These are phyloP conservation scores for Pristionchus maxplancki DNA, from an alignment of 2,888 invertebrate species.

Conservation along the genomic window DNA sequence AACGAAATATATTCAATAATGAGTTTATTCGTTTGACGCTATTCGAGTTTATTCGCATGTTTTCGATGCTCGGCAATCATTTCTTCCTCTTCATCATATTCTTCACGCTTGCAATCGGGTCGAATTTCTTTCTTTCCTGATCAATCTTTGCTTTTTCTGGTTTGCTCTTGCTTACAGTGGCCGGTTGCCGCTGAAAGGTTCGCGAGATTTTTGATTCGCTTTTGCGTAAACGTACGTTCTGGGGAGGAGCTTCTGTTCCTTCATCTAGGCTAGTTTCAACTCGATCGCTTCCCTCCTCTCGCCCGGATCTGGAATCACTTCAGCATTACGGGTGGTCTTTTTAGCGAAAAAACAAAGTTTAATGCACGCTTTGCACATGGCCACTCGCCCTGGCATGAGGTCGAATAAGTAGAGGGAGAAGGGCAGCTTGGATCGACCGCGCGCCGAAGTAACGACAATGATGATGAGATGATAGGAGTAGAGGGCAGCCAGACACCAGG, in stretches of 20 bases:
- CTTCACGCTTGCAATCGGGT: neutral
- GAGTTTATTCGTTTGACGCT: neutral
- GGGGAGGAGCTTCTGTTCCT: neutral
- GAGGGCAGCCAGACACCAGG: neutral
- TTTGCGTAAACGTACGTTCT: neutral
- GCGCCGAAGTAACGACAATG: neutral
- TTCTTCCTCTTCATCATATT: neutral
- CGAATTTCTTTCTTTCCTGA: neutral
- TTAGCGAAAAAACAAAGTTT: neutral
- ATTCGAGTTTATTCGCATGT: slow-evolving; percentile 9
- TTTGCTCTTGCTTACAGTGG: too few relatives aligned
- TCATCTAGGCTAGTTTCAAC: neutral
- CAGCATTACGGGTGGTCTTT: too few relatives aligned
- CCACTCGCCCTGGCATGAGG: neutral
- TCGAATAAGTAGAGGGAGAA: slow-evolving; percentile 16
- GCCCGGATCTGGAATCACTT: neutral
- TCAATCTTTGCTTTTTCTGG: too few relatives aligned
- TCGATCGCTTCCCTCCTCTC: neutral
- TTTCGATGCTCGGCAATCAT: neutral
- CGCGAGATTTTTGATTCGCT: too few relatives aligned
- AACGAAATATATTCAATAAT: neutral
- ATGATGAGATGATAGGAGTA: neutral
- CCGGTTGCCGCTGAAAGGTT: too few relatives aligned
- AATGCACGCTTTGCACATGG: neutral
- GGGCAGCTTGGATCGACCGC: neutral